Evolutionary conservation across 2,113 vertebrate genomes (phyloP).

Genomic region (Talpa occidentalis): DNA sequence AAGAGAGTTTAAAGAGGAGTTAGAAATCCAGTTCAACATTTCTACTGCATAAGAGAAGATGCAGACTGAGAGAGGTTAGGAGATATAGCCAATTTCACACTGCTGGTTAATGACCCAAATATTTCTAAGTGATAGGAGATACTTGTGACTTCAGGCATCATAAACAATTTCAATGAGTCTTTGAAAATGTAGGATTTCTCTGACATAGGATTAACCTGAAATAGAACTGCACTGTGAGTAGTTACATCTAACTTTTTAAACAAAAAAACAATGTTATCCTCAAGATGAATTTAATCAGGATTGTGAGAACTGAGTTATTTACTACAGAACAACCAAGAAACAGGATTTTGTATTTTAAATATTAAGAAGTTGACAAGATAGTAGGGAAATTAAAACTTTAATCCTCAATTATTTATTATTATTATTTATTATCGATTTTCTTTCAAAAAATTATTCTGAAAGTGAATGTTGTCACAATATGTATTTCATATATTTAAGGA

Average conservation of each 20-base stretch:
- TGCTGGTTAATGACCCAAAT: neutral
- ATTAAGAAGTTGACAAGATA: neutral
- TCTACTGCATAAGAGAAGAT: neutral
- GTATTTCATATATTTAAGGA: neutral
- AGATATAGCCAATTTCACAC: neutral
- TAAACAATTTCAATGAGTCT: neutral
- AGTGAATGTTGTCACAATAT: neutral
- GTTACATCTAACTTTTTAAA: neutral
- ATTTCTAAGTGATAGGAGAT: neutral
- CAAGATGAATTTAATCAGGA: slow-evolving; percentile 49
- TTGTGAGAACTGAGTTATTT: neutral
- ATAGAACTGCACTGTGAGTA: neutral
- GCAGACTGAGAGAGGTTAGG: neutral
- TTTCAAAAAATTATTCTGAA: slow-evolving; percentile 45
- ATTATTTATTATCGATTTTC: neutral
- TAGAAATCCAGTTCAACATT: neutral
- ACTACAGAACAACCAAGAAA: neutral
- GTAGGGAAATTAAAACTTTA: neutral
- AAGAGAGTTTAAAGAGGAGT: neutral
- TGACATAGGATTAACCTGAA: neutral
- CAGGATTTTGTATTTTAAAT: slow-evolving; percentile 48
- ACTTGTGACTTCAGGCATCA: neutral
- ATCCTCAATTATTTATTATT: neutral
- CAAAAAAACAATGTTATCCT: too few relatives aligned
- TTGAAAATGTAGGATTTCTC: neutral